Evolutionary conservation across 2,113 vertebrate species (phyloP).

Genomic region (Triplophysa tibetana): DNA sequence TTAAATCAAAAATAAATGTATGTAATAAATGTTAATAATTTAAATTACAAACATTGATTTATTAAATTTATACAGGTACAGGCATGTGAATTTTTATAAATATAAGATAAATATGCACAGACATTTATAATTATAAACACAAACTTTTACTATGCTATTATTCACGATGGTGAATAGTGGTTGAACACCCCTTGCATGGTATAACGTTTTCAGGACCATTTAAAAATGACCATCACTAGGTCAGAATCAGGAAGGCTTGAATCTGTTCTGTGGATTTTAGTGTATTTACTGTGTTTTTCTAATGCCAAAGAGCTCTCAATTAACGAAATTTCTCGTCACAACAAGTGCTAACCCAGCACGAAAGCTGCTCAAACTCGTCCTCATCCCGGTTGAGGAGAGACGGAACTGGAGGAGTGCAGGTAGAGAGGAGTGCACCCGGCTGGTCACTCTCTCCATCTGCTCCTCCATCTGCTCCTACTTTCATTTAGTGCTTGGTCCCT

Average conservation of each 20-base stretch:
- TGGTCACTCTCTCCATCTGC: constrained; percentile 79
- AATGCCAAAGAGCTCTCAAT: constrained; percentile 40
- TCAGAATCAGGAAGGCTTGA: background rate
- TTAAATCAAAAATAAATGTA: no score
- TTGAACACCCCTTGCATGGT: no score
- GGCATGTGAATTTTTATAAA: no score
- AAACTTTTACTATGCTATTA: no score
- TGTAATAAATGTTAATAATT: no score
- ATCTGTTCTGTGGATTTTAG: background rate
- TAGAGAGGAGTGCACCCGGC: constrained; percentile 73
- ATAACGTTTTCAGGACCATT: background rate
- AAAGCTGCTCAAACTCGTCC: constrained; percentile 23
- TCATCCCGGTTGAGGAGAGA: constrained; percentile 48
- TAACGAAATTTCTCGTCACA: constrained; percentile 13
- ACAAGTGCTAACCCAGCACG: constrained; percentile 13
- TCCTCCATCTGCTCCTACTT: constrained; percentile 78
- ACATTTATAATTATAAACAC: no score
- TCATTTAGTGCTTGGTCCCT: constrained; percentile 60
- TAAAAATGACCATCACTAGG: no score
- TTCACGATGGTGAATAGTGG: no score
- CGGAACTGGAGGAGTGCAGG: constrained; percentile 65
- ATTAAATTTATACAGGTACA: no score
- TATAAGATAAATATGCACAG: no score
- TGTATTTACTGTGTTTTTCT: background rate
- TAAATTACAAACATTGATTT: no score